Evolutionary conservation across 1,140 invertebrate species (phyloP).

Genomic region (Trachymyrmex cornetzi): DNA sequence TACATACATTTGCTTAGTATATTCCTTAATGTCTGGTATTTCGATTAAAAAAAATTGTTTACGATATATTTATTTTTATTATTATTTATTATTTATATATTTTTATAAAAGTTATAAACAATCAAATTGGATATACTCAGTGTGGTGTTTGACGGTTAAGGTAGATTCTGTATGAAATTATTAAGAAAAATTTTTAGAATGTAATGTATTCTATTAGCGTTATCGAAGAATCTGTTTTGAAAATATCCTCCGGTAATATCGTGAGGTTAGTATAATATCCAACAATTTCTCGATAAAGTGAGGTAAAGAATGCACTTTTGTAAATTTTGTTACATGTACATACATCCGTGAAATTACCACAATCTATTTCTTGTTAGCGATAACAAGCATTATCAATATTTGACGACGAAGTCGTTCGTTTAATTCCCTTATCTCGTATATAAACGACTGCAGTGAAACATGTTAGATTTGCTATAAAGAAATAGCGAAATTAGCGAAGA

Average conservation of each 20-base stretch:
- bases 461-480: not conserved
- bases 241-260: not conserved
- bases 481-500: not conserved
- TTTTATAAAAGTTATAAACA: too few relatives aligned
- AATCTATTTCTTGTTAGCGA: conserved; percentile 26
- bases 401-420: too few relatives aligned
- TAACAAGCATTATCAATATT: not conserved
- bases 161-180: not conserved
- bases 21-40: too few relatives aligned
- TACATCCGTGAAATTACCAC: conserved; percentile 5
- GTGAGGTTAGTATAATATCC: not conserved
- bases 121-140: too few relatives aligned
- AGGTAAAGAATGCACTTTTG: not conserved
- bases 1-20: too few relatives aligned
- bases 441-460: not conserved
- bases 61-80: too few relatives aligned
- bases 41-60: too few relatives aligned
- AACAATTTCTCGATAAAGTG: not conserved
- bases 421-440: not conserved
- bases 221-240: not conserved
- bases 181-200: not conserved
- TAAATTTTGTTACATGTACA: not conserved
- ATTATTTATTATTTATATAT: too few relatives aligned
- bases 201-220: not conserved
- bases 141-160: not conserved